Conservation (phyloP, 2,113 vertebrate genomes). For the Menura novaehollandiae region DNA sequence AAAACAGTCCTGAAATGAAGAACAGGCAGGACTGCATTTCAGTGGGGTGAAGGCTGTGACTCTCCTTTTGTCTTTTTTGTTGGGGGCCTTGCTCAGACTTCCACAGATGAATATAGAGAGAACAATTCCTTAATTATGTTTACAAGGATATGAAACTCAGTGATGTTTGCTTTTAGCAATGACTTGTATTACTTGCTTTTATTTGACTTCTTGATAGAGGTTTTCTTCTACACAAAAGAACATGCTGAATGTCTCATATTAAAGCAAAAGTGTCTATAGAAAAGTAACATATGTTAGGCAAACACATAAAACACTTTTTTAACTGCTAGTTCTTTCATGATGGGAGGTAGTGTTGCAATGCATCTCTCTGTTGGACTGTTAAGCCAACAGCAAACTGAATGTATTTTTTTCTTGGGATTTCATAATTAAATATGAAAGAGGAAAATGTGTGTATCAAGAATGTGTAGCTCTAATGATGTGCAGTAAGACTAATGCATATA, state of each 20-base stretch:
- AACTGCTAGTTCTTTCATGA: background rate
- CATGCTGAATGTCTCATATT: background rate
- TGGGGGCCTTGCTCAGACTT: background rate
- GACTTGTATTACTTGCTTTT: background rate
- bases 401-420: background rate
- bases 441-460: background rate
- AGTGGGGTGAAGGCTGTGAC: background rate
- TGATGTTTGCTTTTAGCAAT: background rate
- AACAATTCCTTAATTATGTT: background rate
- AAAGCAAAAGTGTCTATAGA: background rate
- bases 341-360: background rate
- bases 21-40: background rate
- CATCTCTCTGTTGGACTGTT: background rate
- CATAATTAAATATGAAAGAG: background rate
- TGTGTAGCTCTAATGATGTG: background rate
- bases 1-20: background rate
- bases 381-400: background rate
- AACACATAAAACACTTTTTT: background rate
- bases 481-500: background rate
- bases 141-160: background rate
- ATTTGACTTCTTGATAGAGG: background rate
- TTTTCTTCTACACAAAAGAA: background rate
- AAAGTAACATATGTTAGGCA: background rate
- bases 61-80: background rate
- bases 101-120: background rate